phyloP scores from a whole-genome alignment of 2,797 vertebrate genomes.

The Eptatretus atami region DNA sequence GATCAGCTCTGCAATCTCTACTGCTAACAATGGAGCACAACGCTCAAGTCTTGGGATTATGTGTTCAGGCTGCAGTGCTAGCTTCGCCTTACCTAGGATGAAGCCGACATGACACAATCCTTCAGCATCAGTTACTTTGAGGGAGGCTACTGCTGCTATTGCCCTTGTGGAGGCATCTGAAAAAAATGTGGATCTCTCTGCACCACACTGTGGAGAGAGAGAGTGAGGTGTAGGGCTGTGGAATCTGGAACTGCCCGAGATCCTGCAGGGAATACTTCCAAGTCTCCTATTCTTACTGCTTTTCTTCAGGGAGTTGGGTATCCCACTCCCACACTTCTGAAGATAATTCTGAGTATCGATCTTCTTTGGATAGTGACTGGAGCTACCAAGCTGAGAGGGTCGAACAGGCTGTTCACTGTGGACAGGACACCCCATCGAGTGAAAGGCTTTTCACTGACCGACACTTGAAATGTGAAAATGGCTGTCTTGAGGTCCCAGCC shows the following conservation, averaged over 20 bases:
- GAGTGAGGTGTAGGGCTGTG: neutral
- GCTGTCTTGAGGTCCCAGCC: neutral
- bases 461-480: neutral
- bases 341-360: neutral
- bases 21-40: constrained; percentile 8
- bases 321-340: neutral
- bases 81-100: constrained; percentile 8
- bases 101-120: constrained; percentile 7
- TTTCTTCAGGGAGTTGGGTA: neutral
- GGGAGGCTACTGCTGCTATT: constrained; percentile 7
- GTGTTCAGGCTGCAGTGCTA: constrained; percentile 6
- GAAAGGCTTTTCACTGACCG: neutral
- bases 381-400: neutral
- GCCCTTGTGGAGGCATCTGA: neutral
- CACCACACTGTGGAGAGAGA: no score
- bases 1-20: constrained; percentile 8
- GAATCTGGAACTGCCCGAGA: neutral
- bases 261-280: neutral
- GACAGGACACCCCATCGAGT: neutral
- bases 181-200: neutral
- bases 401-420: neutral
- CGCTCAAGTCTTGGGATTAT: constrained; percentile 8
- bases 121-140: constrained; percentile 5
- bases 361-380: neutral
- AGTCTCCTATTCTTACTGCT: neutral